These are phyloP conservation scores for Pocillopora verrucosa DNA, from an alignment of 64 coral and sea anemone genomes.

Conservation along the genomic window DNA sequence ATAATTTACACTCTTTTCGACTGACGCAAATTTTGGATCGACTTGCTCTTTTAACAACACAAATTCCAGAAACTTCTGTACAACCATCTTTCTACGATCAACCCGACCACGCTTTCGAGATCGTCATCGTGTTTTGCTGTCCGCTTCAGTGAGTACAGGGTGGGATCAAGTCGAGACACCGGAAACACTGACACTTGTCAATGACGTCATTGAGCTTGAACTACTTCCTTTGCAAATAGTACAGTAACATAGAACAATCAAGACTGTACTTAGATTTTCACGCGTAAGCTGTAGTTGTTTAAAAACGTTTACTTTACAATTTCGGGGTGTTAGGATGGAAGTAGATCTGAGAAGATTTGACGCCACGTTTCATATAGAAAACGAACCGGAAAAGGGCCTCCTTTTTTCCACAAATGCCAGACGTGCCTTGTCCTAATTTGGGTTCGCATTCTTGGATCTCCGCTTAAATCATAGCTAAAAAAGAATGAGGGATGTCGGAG, in stretches of 20 bases:
- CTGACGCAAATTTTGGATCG: not conserved
- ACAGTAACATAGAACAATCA: not conserved
- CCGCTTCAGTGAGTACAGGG: not conserved
- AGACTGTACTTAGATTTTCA: not conserved
- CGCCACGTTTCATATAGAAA: not conserved
- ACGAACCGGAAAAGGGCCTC: slow-evolving; percentile 19
- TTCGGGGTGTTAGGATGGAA: not conserved
- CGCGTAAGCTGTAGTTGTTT: not conserved
- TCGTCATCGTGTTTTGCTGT: not conserved
- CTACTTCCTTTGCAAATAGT: slow-evolving; percentile 26
- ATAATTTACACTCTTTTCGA: slow-evolving; percentile 9
- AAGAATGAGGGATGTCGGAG: not conserved
- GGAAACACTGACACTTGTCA: slow-evolving; percentile 39
- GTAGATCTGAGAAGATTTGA: not conserved
- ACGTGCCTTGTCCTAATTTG: slow-evolving; percentile 20
- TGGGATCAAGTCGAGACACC: not conserved
- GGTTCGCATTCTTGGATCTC: slow-evolving; percentile 13
- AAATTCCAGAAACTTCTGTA: slow-evolving; percentile 28
- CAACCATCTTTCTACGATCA: slow-evolving; percentile 5
- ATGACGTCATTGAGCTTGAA: slow-evolving; percentile 27
- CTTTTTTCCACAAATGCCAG: not conserved
- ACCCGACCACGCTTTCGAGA: not conserved
- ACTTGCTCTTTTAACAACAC: slow-evolving; percentile 16
- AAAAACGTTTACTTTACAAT: not conserved
- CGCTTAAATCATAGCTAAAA: slow-evolving; percentile 20